Evolutionary conservation across 2,113 vertebrate genomes (phyloP).

Genomic region (Serinus canaria): DNA sequence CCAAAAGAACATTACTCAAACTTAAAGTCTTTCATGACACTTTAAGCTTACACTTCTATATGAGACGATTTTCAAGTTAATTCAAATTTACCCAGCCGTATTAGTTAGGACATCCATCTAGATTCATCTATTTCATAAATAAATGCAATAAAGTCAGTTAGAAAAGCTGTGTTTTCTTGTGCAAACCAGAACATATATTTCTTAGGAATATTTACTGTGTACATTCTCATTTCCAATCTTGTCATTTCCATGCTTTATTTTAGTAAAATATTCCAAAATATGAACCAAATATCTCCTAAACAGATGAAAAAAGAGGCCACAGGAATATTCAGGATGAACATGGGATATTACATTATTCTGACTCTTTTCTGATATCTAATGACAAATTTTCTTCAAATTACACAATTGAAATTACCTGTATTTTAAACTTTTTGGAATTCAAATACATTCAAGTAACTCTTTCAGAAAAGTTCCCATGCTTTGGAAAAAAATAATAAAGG

Average conservation of each 20-base stretch:
- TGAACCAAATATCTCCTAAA: neutral
- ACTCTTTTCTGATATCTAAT: neutral
- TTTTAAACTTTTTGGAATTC: neutral
- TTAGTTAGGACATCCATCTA: neutral
- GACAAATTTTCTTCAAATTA: neutral
- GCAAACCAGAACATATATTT: neutral
- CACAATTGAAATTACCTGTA: neutral
- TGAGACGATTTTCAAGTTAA: neutral
- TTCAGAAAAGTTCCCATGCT: neutral
- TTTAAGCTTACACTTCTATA: neutral
- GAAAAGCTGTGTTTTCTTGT: neutral
- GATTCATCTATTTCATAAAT: neutral
- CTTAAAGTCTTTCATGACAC: neutral
- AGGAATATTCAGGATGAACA: neutral
- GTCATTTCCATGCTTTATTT: neutral
- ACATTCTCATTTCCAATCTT: neutral
- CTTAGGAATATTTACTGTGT: neutral
- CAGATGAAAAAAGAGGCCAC: neutral
- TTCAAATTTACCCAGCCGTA: neutral
- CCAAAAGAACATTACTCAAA: neutral
- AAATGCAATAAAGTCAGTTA: neutral
- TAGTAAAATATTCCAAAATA: neutral
- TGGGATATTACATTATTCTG: neutral
- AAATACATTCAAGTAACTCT: rapidly evolving
- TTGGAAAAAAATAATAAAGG: neutral